phyloP scores from a whole-genome alignment of 2,113 vertebrate genomes.

The Stictonetta naevosa region DNA sequence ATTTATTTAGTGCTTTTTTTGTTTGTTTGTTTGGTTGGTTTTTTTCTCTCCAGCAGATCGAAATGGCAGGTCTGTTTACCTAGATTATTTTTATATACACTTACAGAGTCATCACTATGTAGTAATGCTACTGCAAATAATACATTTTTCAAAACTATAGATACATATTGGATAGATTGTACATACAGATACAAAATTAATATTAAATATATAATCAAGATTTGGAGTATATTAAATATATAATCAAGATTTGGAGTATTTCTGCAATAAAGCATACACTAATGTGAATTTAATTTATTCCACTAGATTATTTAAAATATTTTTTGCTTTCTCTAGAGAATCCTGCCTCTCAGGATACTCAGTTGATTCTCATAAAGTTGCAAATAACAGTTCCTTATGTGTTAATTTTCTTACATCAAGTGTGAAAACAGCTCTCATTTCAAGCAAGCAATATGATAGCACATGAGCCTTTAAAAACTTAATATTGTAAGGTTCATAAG shows the following conservation, averaged over 20 bases:
- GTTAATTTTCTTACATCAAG: constrained; percentile 5
- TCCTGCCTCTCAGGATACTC: not conserved
- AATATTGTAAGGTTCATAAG: not conserved
- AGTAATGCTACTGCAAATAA: not conserved
- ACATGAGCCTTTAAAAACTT: constrained; percentile 2
- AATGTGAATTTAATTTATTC: not conserved
- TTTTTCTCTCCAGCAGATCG: not conserved
- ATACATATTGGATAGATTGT: not conserved
- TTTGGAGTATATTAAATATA: not conserved
- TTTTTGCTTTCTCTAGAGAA: not conserved
- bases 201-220: not conserved
- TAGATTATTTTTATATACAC: not conserved
- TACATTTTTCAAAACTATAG: not conserved
- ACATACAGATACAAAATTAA: not conserved
- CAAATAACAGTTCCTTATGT: not conserved
- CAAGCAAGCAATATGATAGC: not conserved
- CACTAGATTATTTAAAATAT: not conserved
- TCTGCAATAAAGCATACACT: not conserved
- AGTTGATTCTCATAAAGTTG: constrained; percentile 4
- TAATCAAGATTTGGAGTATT: not conserved
- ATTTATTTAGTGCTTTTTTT: not conserved
- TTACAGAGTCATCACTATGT: not conserved
- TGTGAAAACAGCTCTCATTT: constrained; percentile 30
- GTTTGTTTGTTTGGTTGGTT: not conserved
- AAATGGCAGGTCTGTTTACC: not conserved